Base-by-base conservation (phyloP, 64 coral and sea anemone genomes). In the Pocillopora verrucosa region DNA sequence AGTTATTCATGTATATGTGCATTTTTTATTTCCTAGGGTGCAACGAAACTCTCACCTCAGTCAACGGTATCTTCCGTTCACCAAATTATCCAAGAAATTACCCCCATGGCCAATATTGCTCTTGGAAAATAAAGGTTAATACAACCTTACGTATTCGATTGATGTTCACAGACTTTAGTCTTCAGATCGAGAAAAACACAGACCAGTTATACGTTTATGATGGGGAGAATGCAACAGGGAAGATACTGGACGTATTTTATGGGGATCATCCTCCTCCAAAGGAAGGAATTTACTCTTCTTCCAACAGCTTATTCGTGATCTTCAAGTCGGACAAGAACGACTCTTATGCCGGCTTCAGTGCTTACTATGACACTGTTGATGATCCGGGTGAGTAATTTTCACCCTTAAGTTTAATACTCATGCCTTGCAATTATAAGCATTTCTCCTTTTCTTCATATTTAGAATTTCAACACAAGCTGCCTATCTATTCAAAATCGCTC, bases 61-160 rank as follows among this genome's bases (percentile, higher is more conserved):
- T 15, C 1, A 83, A 24, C 9, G 88, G 89, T 73, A 56, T 36
- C 60, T 83, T 90, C 79, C 79, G 76, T 69, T 91, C 89, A 25
- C 25, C 89, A 34, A 36, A 80, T 34, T 84, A 41, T 58, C 89
- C 89, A 65, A 20, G 17, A 36, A 75, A 91, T n/a, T 91, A 91
- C 79, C 79, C 89, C 35, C 58, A 91, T 91, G 89, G 89, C 75
- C 78, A 83, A 70, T 77, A 83, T 56, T 91, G 89, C 89, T 91
- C 79, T 11, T 91, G 89, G 89, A 84, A 80, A 56, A 91, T 91
- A 56, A 59, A 36, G 78, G 89, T 91, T 34, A 38, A 13, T 56
- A 34, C 56, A 74, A 35, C 60, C 9, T 68, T 76, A 15, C 59
- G 12, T 6, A 17, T 91, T 10, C 1, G 36, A n/a, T 69, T 91